Evolutionary conservation across 2,888 invertebrate genomes (phyloP), one percentile per base, ranked within the genome.

Genomic region (Apamea sordens): DNA sequence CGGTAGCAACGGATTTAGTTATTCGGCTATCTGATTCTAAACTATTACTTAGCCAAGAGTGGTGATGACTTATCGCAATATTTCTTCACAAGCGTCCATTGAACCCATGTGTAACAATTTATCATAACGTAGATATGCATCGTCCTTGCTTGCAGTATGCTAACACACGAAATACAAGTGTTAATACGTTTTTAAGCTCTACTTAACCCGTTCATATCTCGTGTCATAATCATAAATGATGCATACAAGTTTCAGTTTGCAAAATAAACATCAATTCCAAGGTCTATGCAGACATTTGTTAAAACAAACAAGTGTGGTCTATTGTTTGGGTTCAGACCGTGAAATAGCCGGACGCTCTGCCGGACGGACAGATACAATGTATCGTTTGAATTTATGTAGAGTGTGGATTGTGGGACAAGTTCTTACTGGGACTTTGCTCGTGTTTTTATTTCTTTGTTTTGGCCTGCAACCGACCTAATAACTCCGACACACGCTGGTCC

Each of bases 301-400:
- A 71, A 74, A 76, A 83, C 78, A 83, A 81, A 79, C 80, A 85
- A 76, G 78, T 65, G 73, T 53, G 47, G 78, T 13, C 85, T 41
- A 89, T 89, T 89, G 89, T 89, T 89, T 69, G 67, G 44, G 73
- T 41, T 36, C 82, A 70, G n/a, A 83, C 79, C 89, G 88, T 89
- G 89, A 86, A 89, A 88, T 86, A 47, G 78, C 76, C 87, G 88
- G 89, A 88, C 86, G 85, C 73, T 61, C 75, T 61, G 80, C 47
- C 76, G 74, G 69, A 13, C 73, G 70, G 80, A 18, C 68, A 32
- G 70, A 32, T 73, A 89, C 88, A 89, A 89, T 88, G 89, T 81
- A 82, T 83, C 82, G 76, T 88, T 88, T 81, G 82, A 77, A 83
- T 88, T 77, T 41, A 88, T 88, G 77, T 65, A 50, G 80, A 77